Evolutionary conservation across 1,140 invertebrate genomes (phyloP), one percentile per base, ranked within the genome.

Genomic region (Drosophila subobscura): DNA sequence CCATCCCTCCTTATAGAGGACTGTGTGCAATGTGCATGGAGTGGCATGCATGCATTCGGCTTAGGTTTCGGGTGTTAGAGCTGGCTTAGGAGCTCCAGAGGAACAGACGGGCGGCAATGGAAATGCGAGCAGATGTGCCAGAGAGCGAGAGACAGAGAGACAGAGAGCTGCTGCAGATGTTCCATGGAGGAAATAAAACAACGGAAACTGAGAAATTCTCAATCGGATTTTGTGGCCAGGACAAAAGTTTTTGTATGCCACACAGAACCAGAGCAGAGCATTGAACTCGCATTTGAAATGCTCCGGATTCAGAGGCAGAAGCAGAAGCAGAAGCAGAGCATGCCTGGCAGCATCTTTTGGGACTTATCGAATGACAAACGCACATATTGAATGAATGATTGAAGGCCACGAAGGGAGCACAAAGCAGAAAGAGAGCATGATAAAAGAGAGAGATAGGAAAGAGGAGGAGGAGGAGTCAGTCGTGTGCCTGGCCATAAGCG

Each of bases 121-220:
- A 37, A 86, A 86, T 83, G 64, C 67, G 71, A 88, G 55, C 83
- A 86, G 83, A 86, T 86, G 83, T 88, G 83, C 83, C 72, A 57
- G 68, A 46, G 67, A 45, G 22, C 65, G 55, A 74, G 70, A 52
- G 45, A 57, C 44, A 68, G 47, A 71, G 41, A 63, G 66, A 80
- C 61, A 78, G 60, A 65, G 58, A 60, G 46, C 74, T 77, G 75
- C 75, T 88, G 80, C 84, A 86, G 74, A 71, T 77, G 61, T 51
- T 44, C 41, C 63, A 55, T 58, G 53, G 14, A 50, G 68, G 59
- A 74, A 74, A 73, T 74, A 56, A 74, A 74, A 65, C 59, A 74
- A 70, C 63, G 66, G 64, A 65, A 73, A 53, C 52, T 45, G 59
- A 65, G 60, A 60, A 72, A 72, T 63, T 72, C 65, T 74, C 71